Base-by-base conservation (phyloP, 2,888 invertebrate species). In the Eremobia ochroleuca region DNA sequence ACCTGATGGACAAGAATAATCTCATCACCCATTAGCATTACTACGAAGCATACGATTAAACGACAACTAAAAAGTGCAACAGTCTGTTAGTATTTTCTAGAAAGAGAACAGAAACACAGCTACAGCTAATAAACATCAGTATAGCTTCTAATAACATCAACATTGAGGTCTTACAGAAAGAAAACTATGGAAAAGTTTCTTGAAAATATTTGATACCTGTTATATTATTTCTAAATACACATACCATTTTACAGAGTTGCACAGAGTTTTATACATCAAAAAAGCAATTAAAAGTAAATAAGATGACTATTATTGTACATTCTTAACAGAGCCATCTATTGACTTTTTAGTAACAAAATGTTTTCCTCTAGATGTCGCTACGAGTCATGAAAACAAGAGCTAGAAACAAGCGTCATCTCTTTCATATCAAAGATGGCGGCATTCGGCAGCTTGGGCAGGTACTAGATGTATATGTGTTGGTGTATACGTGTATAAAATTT, bases 381-480 rank as follows among this genome's bases (percentile, higher is more conserved):
- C 58, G 15, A 76, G 81, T 61, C 77, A 77, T 85, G 78, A 89
- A 82, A 89, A 90, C 85, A 89, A 75, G 92, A 94, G 92, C 93
- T 88, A 90, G 92, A 90, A 85, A 88, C 88, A 89, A 89, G 91
- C 86, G 89, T 76, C 90, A 87, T 92, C 92, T 93, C 92, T 92
- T 89, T 94, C 93, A 91, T 92, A 92, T 94, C 92, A 94, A 97
- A 96, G 94, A 97, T 97, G 97, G 97, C 96, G 96, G 95, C 94
- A 93, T 93, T 93, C 93, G 93, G 95, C 93, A 95, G 95, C 94
- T 95, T 95, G 93, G 94, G 94, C 96, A 96, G 96, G 96, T 97
- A 97, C 93, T 93, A 92, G 92, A 74, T 92, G 84, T 92, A 72
- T 78, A 83, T 94, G 96, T 96, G 94, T 94, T 92, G 76, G 96